Evolutionary conservation across 2,113 vertebrate species (phyloP).

Genomic region (Podilymbus podiceps): DNA sequence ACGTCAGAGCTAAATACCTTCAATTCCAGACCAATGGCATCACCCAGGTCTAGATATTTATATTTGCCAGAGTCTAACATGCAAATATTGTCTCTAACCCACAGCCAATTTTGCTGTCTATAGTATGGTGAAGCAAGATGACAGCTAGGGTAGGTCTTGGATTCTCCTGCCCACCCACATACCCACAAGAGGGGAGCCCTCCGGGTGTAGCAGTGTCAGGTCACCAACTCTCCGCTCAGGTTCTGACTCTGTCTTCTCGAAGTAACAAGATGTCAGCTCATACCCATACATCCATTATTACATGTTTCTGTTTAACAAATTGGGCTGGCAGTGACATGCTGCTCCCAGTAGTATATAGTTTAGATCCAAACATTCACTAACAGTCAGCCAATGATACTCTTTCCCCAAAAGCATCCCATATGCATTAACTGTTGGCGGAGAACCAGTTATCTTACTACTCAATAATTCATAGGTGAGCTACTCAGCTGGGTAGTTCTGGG

Average conservation of each 20-base stretch:
- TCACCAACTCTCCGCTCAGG: not conserved
- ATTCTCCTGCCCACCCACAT: not conserved
- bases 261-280: not conserved
- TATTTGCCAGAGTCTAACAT: not conserved
- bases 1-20: not conserved
- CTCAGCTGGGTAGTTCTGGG: conserved; percentile 35
- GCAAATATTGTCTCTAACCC: not conserved
- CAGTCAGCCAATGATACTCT: not conserved
- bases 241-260: not conserved
- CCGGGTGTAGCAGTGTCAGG: not conserved
- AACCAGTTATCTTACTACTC: conserved; percentile 36
- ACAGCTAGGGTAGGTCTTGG: not conserved
- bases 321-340: not conserved
- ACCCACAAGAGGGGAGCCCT: not conserved
- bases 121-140: not conserved
- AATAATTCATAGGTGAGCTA: conserved; percentile 49
- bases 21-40: not conserved
- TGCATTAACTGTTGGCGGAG: conserved; percentile 42
- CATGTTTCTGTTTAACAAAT: conserved; percentile 5
- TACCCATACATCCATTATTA: not conserved
- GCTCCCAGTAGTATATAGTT: conserved; percentile 17
- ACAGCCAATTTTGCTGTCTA: not conserved
- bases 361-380: conserved; percentile 11
- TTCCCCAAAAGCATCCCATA: not conserved
- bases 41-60: not conserved